A percentile compares a stretch with the other conserved stretches of the same genome.
Evolutionary conservation across 2,113 vertebrate species (phyloP).

Genomic region (Coptodon rendalli): DNA sequence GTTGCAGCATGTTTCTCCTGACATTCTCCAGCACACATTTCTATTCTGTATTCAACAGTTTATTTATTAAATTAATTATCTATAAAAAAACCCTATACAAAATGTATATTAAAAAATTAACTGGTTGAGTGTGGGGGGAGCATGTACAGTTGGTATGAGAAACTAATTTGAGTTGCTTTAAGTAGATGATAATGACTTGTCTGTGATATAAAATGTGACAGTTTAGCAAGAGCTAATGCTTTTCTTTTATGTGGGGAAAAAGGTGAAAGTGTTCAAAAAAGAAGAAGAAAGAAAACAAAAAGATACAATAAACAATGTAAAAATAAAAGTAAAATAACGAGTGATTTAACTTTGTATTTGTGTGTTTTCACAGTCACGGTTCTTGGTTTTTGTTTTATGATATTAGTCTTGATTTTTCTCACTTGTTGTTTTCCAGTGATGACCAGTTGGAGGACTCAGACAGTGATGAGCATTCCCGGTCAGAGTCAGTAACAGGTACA

Average conservation of each 20-base stretch:
- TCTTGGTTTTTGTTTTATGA: neutral
- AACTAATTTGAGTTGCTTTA: neutral
- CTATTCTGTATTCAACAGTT: neutral
- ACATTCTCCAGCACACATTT: neutral
- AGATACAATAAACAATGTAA: neutral
- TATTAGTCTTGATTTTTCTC: neutral
- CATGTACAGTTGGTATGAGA: neutral
- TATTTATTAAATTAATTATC: neutral
- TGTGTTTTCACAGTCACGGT: neutral
- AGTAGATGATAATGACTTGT: neutral
- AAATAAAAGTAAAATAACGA: neutral
- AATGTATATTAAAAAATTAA: neutral
- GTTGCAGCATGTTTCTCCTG: neutral
- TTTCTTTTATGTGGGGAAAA: neutral
- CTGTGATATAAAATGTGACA: neutral
- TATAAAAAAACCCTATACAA: neutral
- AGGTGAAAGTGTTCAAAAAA: neutral
- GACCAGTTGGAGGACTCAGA: constrained; percentile 98
- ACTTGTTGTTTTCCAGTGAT: constrained; percentile 75
- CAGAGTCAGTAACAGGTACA: constrained; percentile 92
- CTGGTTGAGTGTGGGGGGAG: neutral
- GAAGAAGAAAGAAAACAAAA: neutral
- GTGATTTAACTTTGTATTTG: neutral
- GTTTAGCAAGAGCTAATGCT: neutral
- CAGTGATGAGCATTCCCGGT: constrained; percentile 97